These are phyloP conservation scores for Eubucco bourcierii DNA, from an alignment of 2,113 vertebrate species.

Conservation along the genomic window DNA sequence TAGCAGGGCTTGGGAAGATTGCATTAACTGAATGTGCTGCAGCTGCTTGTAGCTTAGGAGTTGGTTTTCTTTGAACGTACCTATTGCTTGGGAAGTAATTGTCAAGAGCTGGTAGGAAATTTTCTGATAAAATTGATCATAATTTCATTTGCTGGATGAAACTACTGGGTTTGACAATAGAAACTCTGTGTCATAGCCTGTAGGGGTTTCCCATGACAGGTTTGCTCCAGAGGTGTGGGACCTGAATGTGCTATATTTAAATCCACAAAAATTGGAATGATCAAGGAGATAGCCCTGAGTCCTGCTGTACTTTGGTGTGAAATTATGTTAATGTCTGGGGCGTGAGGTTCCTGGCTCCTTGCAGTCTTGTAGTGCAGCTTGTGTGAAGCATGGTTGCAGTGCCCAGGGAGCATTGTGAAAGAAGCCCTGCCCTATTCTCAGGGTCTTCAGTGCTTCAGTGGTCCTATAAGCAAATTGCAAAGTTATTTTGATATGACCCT, in stretches of 20 bases:
- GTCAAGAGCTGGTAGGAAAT: neutral
- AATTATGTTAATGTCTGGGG: neutral
- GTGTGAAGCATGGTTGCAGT: neutral
- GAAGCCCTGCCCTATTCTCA: neutral
- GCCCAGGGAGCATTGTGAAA: neutral
- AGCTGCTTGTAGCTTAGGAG: neutral
- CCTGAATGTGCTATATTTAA: neutral
- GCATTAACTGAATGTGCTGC: neutral
- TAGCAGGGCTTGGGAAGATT: neutral
- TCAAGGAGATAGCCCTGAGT: neutral
- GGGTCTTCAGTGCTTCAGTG: neutral
- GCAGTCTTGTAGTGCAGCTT: neutral
- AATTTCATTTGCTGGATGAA: neutral
- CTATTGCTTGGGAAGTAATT: neutral
- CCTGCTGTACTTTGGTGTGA: neutral
- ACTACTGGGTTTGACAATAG: neutral
- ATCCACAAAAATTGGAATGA: neutral
- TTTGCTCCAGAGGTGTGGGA: neutral
- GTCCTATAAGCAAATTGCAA: neutral
- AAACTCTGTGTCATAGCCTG: neutral
- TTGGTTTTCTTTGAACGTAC: neutral
- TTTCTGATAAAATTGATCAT: neutral
- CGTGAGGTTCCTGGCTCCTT: neutral
- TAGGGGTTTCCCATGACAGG: accelerated
- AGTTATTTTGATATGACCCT: neutral